Conservation (phyloP, 1,140 invertebrate genomes). For the Ganaspis sp. region DNA sequence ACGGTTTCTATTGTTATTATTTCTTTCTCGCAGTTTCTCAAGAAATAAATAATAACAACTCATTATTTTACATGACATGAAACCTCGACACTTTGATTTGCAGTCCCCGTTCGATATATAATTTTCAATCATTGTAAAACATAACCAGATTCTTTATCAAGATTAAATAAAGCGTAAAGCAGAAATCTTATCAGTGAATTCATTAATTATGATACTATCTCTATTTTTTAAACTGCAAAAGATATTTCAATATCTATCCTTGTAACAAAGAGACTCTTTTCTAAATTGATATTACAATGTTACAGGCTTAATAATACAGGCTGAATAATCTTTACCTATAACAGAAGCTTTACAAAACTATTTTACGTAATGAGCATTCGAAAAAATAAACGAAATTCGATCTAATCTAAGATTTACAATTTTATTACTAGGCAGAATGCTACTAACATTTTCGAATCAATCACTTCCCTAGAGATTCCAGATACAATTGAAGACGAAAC, state of each 20-base stretch:
- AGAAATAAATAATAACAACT: slow-evolving; percentile 6
- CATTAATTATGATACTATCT: neutral
- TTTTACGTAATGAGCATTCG: too few species aligned
- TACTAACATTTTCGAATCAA: too few species aligned
- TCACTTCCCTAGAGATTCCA: too few species aligned
- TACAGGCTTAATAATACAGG: too few species aligned
- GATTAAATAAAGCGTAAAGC: neutral
- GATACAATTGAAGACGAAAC: neutral
- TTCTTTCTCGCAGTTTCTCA: neutral
- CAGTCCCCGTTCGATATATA: slow-evolving; percentile 2
- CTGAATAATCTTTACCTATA: too few species aligned
- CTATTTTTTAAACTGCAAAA: neutral
- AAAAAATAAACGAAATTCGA: too few species aligned
- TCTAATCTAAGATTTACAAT: too few species aligned
- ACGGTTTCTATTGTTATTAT: too few species aligned
- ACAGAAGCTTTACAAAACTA: too few species aligned
- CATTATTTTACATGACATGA: slow-evolving; percentile 10
- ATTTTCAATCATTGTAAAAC: slow-evolving; percentile 14
- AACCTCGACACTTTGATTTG: slow-evolving; percentile 13
- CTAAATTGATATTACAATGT: too few species aligned
- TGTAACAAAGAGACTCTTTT: neutral
- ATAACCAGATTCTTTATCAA: slow-evolving; percentile 14
- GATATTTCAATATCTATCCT: slow-evolving; percentile 10
- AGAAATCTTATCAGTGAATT: slow-evolving; percentile 10
- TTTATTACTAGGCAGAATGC: too few species aligned